Percentiles rank a stretch among this genome's conserved stretches.
phyloP scores from a whole-genome alignment of 2,888 invertebrate species.

The Caenorhabditis becei region DNA sequence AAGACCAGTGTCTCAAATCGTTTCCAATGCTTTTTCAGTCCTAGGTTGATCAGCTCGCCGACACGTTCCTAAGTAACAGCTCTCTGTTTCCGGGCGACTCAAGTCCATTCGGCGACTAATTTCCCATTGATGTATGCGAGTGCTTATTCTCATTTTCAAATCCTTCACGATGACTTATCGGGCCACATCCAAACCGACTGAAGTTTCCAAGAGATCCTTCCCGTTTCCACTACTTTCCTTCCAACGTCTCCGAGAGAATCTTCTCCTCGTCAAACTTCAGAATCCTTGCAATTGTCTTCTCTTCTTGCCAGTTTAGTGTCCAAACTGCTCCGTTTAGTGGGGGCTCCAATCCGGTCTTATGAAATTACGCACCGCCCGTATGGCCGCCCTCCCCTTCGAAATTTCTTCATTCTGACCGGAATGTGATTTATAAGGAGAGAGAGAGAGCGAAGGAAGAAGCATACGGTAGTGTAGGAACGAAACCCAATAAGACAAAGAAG shows the following conservation, averaged over 20 bases:
- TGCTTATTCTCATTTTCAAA: not conserved
- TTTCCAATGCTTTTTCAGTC: constrained; percentile 3
- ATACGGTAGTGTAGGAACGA: constrained; percentile 32
- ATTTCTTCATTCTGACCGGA: constrained; percentile 56
- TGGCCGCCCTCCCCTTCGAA: constrained; percentile 16
- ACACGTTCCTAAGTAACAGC: not conserved
- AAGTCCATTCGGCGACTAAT: not conserved
- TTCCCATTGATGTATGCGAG: not conserved
- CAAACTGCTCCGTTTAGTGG: constrained; percentile 20
- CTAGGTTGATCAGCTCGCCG: not conserved
- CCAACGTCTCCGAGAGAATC: constrained; percentile 1
- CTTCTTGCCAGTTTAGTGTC: constrained; percentile 20
- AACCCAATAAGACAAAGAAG: constrained; percentile 57
- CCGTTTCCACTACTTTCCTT: not conserved
- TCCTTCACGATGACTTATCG: not conserved
- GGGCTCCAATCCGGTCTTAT: constrained; percentile 44
- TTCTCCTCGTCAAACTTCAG: not conserved
- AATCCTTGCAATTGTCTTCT: constrained; percentile 1
- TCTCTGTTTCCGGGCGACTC: not conserved
- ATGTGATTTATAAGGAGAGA: constrained; percentile 55
- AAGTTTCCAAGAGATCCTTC: not conserved
- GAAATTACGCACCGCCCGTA: constrained; percentile 49
- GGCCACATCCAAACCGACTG: not conserved
- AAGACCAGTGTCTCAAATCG: constrained; percentile 20
- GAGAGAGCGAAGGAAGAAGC: not conserved